Conservation (phyloP, 2,888 invertebrate genomes). For the Brachycybe producta region DNA sequence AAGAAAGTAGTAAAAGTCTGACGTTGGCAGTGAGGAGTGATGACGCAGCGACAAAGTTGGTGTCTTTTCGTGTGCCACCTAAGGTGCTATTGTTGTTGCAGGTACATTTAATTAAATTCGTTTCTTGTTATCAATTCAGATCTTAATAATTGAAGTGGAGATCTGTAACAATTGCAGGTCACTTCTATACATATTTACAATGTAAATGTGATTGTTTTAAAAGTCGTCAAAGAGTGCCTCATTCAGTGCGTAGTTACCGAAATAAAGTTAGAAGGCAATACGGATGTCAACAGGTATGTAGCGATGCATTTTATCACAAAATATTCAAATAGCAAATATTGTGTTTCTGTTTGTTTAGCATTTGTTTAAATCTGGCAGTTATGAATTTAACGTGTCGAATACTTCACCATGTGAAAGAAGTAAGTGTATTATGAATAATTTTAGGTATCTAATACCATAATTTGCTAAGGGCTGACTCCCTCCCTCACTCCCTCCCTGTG, state of each 20-base stretch:
- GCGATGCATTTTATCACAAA: background rate
- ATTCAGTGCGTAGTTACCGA: slow-evolving; percentile 57
- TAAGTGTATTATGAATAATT: background rate
- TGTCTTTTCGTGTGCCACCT: slow-evolving; percentile 2
- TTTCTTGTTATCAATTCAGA: background rate
- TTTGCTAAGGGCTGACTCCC: too few relatives aligned
- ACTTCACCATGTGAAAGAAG: slow-evolving; percentile 15
- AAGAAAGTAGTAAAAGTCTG: background rate
- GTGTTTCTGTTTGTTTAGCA: background rate
- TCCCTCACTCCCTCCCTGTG: too few relatives aligned
- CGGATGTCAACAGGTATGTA: slow-evolving; percentile 11
- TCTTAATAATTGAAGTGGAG: background rate
- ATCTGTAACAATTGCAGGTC: slow-evolving; percentile 43
- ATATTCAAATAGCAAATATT: background rate
- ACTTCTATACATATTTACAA: slow-evolving; percentile 73
- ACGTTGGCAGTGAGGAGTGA: background rate
- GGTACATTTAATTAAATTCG: background rate
- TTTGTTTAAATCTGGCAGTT: slow-evolving; percentile 7
- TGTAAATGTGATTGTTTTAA: slow-evolving; percentile 30
- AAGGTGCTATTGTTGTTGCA: slow-evolving; percentile 12
- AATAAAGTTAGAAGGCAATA: slow-evolving; percentile 43
- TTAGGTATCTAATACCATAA: background rate
- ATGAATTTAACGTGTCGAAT: slow-evolving; percentile 10
- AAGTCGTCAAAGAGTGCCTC: slow-evolving; percentile 43
- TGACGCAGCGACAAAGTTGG: background rate